Evolutionary conservation across 2,797 vertebrate genomes (phyloP).

Genomic region (Mormyrus proboscirostris): DNA sequence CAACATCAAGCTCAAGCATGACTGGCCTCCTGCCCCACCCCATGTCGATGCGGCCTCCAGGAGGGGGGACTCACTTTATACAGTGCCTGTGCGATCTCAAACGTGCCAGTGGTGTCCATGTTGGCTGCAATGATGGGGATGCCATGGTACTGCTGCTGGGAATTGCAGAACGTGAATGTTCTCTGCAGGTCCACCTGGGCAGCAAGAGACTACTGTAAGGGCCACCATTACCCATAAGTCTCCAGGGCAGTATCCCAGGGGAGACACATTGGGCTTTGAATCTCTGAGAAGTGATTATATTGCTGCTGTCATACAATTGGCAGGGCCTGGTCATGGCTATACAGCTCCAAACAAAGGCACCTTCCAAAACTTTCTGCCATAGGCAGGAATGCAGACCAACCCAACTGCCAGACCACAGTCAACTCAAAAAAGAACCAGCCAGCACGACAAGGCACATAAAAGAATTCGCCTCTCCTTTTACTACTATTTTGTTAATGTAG

Average conservation of each 20-base stretch:
- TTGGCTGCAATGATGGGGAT: conserved; percentile 95
- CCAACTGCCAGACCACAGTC: not conserved
- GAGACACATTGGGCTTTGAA: not conserved
- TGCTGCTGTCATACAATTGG: not conserved
- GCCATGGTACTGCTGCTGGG: conserved; percentile 89
- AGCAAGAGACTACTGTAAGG: not conserved
- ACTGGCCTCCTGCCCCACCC: not conserved
- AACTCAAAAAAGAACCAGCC: not conserved
- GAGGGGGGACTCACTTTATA: conserved; percentile 71
- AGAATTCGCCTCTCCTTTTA: not conserved
- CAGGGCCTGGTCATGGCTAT: not conserved
- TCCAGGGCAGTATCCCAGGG: not conserved
- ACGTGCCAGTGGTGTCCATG: conserved; percentile 98
- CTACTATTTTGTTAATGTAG: not conserved
- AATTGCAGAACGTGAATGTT: conserved; percentile 94
- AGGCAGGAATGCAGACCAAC: not conserved
- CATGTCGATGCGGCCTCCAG: not conserved
- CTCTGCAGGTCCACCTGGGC: conserved; percentile 83
- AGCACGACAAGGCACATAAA: not conserved
- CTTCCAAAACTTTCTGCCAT: not conserved
- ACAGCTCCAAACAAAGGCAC: not conserved
- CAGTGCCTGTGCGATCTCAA: conserved; percentile 89
- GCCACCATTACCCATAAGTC: not conserved
- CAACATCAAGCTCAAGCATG: not conserved
- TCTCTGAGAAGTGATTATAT: not conserved